phyloP scores from a whole-genome alignment of 2,797 vertebrate species.

The Phoxinus dragarum region DNA sequence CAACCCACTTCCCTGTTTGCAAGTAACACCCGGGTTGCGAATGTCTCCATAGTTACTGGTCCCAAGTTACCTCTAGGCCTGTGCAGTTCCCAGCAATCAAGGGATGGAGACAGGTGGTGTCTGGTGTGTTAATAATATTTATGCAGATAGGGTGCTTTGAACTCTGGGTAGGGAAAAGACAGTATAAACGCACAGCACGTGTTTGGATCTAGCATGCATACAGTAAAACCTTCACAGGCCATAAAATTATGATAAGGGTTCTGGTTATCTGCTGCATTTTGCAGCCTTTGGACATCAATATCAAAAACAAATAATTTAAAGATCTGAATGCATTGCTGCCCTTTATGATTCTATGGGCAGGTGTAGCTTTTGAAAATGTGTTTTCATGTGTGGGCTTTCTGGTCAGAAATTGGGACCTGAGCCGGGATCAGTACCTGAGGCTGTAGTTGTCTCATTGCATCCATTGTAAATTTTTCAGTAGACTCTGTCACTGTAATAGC shows the following conservation, averaged over 20 bases:
- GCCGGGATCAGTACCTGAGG: background rate
- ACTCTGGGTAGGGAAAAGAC: background rate
- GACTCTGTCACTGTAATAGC: slow-evolving; percentile 36
- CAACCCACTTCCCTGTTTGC: background rate
- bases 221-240: background rate
- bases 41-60: slow-evolving; percentile 50
- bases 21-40: slow-evolving; percentile 22
- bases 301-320: background rate
- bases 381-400: background rate
- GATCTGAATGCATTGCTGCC: background rate
- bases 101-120: background rate
- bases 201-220: background rate
- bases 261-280: background rate
- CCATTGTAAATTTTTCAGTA: slow-evolving; percentile 53
- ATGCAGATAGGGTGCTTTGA: slow-evolving; percentile 20
- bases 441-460: slow-evolving; percentile 30
- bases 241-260: slow-evolving; percentile 24
- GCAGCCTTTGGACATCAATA: background rate
- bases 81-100: slow-evolving; percentile 33
- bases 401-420: background rate
- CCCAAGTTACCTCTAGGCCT: slow-evolving; percentile 11
- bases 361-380: background rate
- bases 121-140: slow-evolving; percentile 40
- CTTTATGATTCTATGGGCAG: background rate
- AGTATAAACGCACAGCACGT: background rate